Conservation (phyloP, 2,113 vertebrate species). For the Pangasianodon gigas region DNA sequence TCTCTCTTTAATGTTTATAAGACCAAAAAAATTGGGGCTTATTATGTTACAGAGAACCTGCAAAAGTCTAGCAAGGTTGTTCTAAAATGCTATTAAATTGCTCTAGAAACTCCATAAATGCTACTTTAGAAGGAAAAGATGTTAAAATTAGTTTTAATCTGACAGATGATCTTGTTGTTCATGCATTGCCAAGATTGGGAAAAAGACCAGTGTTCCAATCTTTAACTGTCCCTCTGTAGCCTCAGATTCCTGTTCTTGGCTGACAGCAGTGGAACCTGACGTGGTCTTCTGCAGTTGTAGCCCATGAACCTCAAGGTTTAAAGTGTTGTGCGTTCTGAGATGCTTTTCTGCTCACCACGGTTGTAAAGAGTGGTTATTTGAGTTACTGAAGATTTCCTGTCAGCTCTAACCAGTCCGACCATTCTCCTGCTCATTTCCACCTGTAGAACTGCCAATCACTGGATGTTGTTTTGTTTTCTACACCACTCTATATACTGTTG, state of each 20-base stretch:
- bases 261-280: not conserved
- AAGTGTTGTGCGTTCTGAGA: not conserved
- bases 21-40: not conserved
- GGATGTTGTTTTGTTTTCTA: not conserved
- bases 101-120: not conserved
- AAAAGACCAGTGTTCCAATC: not conserved
- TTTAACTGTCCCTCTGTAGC: not conserved
- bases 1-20: not conserved
- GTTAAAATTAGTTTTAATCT: not conserved
- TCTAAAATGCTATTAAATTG: not conserved
- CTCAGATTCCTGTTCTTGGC: not conserved
- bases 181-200: not conserved
- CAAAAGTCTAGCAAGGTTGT: not conserved
- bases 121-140: not conserved
- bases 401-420: not conserved
- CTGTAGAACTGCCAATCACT: not conserved
- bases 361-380: not conserved
- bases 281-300: not conserved
- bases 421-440: not conserved
- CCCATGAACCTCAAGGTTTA: not conserved
- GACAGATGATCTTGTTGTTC: not conserved
- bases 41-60: not conserved
- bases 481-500: not conserved
- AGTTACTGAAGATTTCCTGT: not conserved
- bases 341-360: not conserved